phyloP scores from a whole-genome alignment of 2,113 vertebrate genomes.

The Gallinago undulata region DNA sequence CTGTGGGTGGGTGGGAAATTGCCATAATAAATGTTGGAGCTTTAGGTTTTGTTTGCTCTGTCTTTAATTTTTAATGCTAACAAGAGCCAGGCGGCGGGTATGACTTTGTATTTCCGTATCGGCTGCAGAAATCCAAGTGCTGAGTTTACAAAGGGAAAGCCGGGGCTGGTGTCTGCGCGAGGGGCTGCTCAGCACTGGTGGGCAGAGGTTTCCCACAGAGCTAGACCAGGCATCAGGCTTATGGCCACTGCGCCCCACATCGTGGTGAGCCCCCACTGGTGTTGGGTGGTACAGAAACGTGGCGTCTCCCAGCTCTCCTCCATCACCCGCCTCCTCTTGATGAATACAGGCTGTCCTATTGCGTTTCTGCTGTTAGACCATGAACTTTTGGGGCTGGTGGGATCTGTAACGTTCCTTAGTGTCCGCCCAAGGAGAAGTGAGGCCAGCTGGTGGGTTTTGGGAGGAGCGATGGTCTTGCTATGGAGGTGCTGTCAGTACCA shows the following conservation, averaged over 20 bases:
- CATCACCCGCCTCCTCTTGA: constrained; percentile 32
- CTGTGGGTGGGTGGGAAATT: constrained; percentile 57
- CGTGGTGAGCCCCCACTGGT: background rate
- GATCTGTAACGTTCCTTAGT: background rate
- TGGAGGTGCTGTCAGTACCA: background rate
- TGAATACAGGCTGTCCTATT: constrained; percentile 42
- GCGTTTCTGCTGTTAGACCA: constrained; percentile 65
- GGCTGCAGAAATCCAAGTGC: background rate
- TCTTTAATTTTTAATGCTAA: constrained; percentile 74
- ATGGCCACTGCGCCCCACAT: background rate
- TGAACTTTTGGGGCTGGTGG: constrained; percentile 7
- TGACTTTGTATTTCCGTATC: constrained; percentile 36
- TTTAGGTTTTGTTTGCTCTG: constrained; percentile 79
- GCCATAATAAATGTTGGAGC: constrained; percentile 85
- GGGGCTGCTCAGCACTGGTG: background rate
- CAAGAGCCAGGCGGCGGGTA: constrained; percentile 40
- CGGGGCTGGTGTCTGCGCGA: background rate
- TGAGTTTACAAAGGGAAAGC: background rate
- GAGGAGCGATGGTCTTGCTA: background rate
- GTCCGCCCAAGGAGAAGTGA: fast-evolving
- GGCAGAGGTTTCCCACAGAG: constrained; percentile 20
- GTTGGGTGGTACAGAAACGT: constrained; percentile 46
- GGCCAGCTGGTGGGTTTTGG: background rate
- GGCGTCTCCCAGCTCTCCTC: constrained; percentile 49
- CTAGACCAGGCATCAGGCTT: constrained; percentile 9